Base-by-base conservation (phyloP, 1,140 invertebrate species). In the Sycophila sp. region DNA sequence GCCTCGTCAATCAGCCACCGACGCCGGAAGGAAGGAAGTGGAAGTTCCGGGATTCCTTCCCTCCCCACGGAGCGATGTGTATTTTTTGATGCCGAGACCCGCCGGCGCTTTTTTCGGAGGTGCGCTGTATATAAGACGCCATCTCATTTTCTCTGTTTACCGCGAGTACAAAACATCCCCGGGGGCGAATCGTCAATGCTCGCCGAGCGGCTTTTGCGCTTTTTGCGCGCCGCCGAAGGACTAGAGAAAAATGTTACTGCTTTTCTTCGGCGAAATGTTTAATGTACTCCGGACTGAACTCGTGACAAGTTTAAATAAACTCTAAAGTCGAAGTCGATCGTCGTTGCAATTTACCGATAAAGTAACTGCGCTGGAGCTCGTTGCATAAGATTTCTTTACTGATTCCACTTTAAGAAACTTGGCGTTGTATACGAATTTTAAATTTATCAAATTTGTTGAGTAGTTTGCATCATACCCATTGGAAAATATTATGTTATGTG, bases 1-100 rank as follows among this genome's bases (percentile, higher is more conserved):
- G 76, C 75, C 80, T 82, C 83, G 81, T 84, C 80, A 75, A 83
- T 83, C 82, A 83, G 79, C 73, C 56, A 74, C 53, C 78, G 79
- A 83, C 81, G 77, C 83, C 81, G 77, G 80, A 83, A 83, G 80
- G 78, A 78, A 77, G 75, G 72, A 71, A 71, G 36, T 55, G 72
- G 75, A 80, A 83, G 77, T 81, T 80, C 80, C 79, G 78, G 75
- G 77, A 78, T 71, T 73, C 72, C 66, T 71, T 68, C 47, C 49
- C 45, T 13, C 28, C 4, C 69, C n/a, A n/a, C 42, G 51, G 42
- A 53, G 28, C 22, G n/a, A 34, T 49, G 65, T 59, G 42, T 53
- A 51, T 40, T 22, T 60, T 60, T 60, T 42, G 62, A 65, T 55
- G 34, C 49, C 32, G 34, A 15, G 34, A 66, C 51, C 32, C 24